These are phyloP conservation scores for Potorous gilbertii DNA, from an alignment of 2,797 vertebrate genomes.

Conservation along the genomic window DNA sequence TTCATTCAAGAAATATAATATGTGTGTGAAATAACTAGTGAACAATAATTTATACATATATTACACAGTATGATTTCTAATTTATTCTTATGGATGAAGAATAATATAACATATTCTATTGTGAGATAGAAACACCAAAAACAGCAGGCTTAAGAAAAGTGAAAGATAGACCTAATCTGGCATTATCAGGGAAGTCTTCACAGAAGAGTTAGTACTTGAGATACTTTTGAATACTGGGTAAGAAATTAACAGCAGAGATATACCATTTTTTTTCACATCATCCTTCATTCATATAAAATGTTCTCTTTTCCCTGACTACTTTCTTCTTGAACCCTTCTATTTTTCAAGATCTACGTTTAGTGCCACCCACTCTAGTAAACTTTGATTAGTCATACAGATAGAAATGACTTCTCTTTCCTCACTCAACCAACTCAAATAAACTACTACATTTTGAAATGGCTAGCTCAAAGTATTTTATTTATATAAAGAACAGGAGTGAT, in stretches of 20 bases:
- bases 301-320: not conserved
- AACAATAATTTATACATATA: not conserved
- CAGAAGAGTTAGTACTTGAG: not conserved
- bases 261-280: not conserved
- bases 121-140: not conserved
- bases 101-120: not conserved
- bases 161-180: not conserved
- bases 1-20: not conserved
- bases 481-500: not conserved
- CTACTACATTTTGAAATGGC: not conserved
- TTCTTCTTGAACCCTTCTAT: not conserved
- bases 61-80: not conserved
- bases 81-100: not conserved
- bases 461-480: not conserved
- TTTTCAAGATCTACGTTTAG: not conserved
- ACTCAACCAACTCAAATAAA: not conserved
- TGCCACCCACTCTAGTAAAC: not conserved
- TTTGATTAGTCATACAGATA: not conserved
- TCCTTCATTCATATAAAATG: not conserved
- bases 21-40: too few relatives aligned
- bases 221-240: not conserved
- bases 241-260: not conserved
- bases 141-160: not conserved
- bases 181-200: not conserved
- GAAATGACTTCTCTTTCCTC: not conserved